These are phyloP conservation scores for Tetramorium simillimum DNA, from an alignment of 1,140 invertebrate genomes.

Conservation along the genomic window DNA sequence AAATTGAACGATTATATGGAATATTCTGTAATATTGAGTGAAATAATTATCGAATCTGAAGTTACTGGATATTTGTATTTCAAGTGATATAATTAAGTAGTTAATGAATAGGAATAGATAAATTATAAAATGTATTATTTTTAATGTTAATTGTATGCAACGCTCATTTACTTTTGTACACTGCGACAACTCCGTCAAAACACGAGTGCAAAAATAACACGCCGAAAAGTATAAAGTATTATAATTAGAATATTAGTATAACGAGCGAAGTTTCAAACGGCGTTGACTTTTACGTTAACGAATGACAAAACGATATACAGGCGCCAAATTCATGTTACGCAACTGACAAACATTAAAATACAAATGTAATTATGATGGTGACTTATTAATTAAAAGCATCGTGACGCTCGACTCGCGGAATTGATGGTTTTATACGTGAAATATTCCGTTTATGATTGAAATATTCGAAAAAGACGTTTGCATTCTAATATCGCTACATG, in stretches of 20 bases:
- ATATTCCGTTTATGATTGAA: background rate
- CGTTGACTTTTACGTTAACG: background rate
- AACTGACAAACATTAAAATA: background rate
- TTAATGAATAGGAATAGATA: background rate
- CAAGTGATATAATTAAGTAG: background rate
- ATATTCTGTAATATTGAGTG: background rate
- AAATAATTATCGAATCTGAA: background rate
- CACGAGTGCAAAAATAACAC: background rate
- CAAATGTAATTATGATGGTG: background rate
- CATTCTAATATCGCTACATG: background rate
- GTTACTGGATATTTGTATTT: no score
- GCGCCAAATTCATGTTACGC: background rate
- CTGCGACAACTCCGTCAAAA: background rate
- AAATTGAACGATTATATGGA: background rate
- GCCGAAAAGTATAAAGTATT: background rate
- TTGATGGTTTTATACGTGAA: background rate
- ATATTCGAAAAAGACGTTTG: background rate
- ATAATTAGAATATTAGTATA: slow-evolving; percentile 2
- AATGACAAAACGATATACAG: background rate
- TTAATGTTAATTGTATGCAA: background rate
- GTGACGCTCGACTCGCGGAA: background rate
- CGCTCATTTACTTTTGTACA: background rate
- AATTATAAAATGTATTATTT: background rate
- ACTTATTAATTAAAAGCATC: slow-evolving; percentile 11
- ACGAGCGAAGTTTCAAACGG: background rate